These are phyloP conservation scores for Cheilosia vernalis DNA, from an alignment of 2,888 invertebrate genomes.

Conservation along the genomic window DNA sequence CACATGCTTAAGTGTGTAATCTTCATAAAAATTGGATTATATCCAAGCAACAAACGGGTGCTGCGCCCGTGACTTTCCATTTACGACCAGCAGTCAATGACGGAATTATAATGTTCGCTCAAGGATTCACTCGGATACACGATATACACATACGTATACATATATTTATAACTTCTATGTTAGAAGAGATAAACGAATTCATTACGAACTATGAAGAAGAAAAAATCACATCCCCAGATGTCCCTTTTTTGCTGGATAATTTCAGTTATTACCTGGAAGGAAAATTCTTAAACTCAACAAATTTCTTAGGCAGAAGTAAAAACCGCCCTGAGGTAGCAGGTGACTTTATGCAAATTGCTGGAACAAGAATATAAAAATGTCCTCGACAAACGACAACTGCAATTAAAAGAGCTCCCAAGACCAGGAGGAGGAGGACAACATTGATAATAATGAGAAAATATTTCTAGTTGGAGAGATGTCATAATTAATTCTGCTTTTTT, in stretches of 20 bases:
- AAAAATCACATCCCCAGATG: slow-evolving; percentile 1
- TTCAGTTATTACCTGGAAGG: slow-evolving; percentile 2
- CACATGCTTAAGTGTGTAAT: slow-evolving; percentile 21
- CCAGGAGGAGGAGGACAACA: background rate
- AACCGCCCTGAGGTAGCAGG: slow-evolving; percentile 21
- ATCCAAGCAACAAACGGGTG: slow-evolving; percentile 6
- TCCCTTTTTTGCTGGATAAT: slow-evolving; percentile 8
- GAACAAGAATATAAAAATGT: background rate
- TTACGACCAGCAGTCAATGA: slow-evolving; percentile 39
- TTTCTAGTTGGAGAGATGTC: slow-evolving; percentile 2
- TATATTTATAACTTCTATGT: background rate
- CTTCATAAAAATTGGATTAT: slow-evolving; percentile 49
- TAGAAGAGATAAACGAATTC: too few relatives aligned
- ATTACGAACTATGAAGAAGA: background rate
- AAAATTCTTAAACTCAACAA: slow-evolving; percentile 9
- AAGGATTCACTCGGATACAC: slow-evolving; percentile 15
- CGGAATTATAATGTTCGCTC: slow-evolving; percentile 25
- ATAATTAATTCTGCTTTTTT: slow-evolving; percentile 9
- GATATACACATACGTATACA: background rate
- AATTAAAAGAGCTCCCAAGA: slow-evolving; percentile 26
- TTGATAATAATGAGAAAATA: slow-evolving; percentile 20
- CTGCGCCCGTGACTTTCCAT: slow-evolving; percentile 9
- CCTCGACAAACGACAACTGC: slow-evolving; percentile 19
- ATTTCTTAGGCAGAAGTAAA: slow-evolving; percentile 8
- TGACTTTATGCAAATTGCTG: slow-evolving; percentile 32